Evolutionary conservation across 2,888 invertebrate species (phyloP).

Genomic region (Trichopria drosophilae): DNA sequence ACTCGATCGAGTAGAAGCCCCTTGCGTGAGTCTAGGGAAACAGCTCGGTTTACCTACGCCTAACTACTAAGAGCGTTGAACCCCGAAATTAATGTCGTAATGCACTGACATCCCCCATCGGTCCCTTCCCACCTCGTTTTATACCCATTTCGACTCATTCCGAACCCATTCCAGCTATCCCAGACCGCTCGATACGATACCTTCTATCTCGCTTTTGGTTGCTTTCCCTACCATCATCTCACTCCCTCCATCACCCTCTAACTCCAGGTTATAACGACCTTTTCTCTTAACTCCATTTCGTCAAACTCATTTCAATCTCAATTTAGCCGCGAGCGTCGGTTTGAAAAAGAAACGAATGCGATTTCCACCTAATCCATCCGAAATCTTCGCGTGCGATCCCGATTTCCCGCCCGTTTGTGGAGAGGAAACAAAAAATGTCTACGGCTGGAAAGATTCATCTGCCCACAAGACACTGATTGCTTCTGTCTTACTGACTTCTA

Average conservation of each 20-base stretch:
- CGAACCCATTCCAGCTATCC: constrained; percentile 22
- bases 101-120: constrained; percentile 33
- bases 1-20: constrained; percentile 31
- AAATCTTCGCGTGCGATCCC: too few species aligned
- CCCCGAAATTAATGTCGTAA: constrained; percentile 46
- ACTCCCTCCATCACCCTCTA: constrained; percentile 9
- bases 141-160: constrained; percentile 22
- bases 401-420: too few species aligned
- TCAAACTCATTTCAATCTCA: too few species aligned
- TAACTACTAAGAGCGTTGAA: constrained; percentile 43
- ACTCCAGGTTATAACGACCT: too few species aligned
- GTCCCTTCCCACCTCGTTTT: constrained; percentile 5
- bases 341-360: too few species aligned
- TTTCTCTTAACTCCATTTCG: too few species aligned
- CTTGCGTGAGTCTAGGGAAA: constrained; percentile 41
- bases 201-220: constrained; percentile 30
- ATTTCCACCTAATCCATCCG: too few species aligned
- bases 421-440: too few species aligned
- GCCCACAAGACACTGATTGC: too few species aligned
- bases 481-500: too few species aligned
- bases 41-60: constrained; percentile 28
- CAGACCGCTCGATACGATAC: constrained; percentile 33
- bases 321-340: too few species aligned
- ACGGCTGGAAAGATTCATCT: too few species aligned
- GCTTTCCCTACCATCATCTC: constrained; percentile 9